Base-by-base conservation (phyloP, 1,140 invertebrate species). In the Nebria ingens region DNA sequence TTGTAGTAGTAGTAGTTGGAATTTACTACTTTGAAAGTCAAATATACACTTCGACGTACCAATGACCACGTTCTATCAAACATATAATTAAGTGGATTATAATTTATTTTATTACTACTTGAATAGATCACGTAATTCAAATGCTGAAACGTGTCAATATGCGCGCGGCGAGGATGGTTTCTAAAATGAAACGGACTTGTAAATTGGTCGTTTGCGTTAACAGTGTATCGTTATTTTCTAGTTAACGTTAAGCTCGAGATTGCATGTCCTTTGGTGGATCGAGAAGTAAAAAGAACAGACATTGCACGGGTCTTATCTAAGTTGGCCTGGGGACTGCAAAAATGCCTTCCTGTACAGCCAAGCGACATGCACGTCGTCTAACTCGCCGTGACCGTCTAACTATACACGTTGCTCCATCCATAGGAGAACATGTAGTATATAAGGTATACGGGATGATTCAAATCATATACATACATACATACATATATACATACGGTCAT, bases 181-280 rank as follows among this genome's bases (percentile, higher is more conserved):
- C 6, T 34, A 34, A 45, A 45, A 17, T 11, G 40, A 11, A 45
- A 11, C 40, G 17, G 15, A 12, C 9, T 45, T 45, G 9, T 45
- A 17, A 45, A 45, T 17, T 11, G 15, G 3, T 45, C 9, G 17
- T 45, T 45, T 17, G 4, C 3, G 4, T 12, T 45, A 45, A 17
- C 40, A 45, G 40, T 45, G 40, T 45, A 45, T 45, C 40, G 17
- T 12, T 45, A 45, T 45, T 17, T 45, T 45, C 40, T 45, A 45
- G 40, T 45, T 45, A 45, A 45, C 40, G 40, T 45, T 45, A 17
- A 45, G 15, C 40, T 45, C 40, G 15, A 45, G 40, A 45, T 34
- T 34, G 25, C 25, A 34, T 34, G 25, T 34, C 25, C 25, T 34
- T 34, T 34, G n/a, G 25, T 34, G n/a, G 25, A 34, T 34, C 25